Evolutionary conservation across 1,140 invertebrate species (phyloP).

Genomic region (Galleria mellonella): DNA sequence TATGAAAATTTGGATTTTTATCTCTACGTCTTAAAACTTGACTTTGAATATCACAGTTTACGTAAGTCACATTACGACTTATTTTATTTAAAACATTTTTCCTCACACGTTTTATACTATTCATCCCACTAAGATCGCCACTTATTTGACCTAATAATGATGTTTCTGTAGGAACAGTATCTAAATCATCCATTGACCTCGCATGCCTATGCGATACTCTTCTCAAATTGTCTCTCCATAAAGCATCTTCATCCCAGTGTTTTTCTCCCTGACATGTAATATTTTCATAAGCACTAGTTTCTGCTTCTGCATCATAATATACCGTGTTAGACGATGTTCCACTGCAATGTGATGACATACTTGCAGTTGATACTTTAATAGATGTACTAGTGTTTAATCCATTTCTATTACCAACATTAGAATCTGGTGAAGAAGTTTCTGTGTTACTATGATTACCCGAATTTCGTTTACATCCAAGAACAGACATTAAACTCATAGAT

Average conservation of each 20-base stretch:
- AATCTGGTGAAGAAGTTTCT: constrained; percentile 31
- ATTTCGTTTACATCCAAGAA: constrained; percentile 71
- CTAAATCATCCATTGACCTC: constrained; percentile 85
- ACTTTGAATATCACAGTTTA: constrained; percentile 79
- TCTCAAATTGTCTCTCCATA: constrained; percentile 87
- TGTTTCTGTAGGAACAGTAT: constrained; percentile 67
- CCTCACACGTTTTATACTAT: constrained; percentile 57
- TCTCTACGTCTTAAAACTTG: constrained; percentile 34
- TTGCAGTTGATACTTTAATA: constrained; percentile 46
- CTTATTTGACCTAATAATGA: constrained; percentile 33
- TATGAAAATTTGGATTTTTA: constrained; percentile 19
- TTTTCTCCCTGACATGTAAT: constrained; percentile 76
- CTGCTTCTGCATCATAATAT: constrained; percentile 66
- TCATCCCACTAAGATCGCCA: constrained; percentile 45
- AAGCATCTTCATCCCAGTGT: constrained; percentile 87
- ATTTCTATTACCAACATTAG: constrained; percentile 20
- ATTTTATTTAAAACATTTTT: constrained; percentile 63
- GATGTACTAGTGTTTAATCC: constrained; percentile 24
- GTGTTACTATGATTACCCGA: constrained; percentile 27
- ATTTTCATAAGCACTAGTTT: constrained; percentile 61
- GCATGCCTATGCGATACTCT: constrained; percentile 87
- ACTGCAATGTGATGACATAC: constrained; percentile 66
- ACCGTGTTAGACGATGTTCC: constrained; percentile 65
- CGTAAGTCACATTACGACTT: constrained; percentile 82
- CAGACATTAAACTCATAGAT: constrained; percentile 63